phyloP scores from a whole-genome alignment of 2,888 invertebrate species.

The Caenorhabditis virilis region DNA sequence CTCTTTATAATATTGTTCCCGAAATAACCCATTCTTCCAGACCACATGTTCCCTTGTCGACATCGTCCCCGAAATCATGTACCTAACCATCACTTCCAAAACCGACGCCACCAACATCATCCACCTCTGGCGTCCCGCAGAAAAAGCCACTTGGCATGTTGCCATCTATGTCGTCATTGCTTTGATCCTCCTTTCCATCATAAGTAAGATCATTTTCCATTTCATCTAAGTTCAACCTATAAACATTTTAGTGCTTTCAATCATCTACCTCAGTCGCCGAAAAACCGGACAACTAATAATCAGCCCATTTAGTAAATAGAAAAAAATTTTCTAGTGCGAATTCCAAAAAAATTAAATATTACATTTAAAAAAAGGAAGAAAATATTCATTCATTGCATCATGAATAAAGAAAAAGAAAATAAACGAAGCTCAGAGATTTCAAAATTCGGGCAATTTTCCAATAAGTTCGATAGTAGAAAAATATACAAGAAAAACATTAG shows the following conservation, averaged over 20 bases:
- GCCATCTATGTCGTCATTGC: conserved; percentile 8
- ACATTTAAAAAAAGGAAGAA: not conserved
- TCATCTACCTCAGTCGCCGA: conserved; percentile 13
- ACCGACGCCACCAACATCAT: not conserved
- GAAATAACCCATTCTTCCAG: no score
- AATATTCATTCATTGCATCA: not conserved
- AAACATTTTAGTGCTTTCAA: conserved; percentile 10
- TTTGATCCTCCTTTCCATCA: conserved; percentile 7
- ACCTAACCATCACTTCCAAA: not conserved
- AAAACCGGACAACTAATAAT: conserved; percentile 24
- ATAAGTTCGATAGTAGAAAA: no score
- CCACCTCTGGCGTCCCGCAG: conserved; percentile 17
- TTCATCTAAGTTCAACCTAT: not conserved
- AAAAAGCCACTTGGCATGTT: conserved; percentile 18
- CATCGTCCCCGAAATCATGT: conserved; percentile 7
- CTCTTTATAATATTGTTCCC: no score
- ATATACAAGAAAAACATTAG: no score
- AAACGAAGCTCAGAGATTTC: no score
- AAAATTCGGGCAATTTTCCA: no score
- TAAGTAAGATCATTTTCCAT: no score
- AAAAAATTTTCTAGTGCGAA: no score
- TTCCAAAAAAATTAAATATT: no score
- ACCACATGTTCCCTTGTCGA: conserved; percentile 16
- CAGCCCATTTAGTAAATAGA: conserved; percentile 5
- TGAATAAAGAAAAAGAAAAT: no score